A percentile compares a stretch with the other conserved stretches of the same genome.
Evolutionary conservation across 37 sponge, comb jelly and placozoan genomes (phyloP).

Genomic region (Crambe crambe): DNA sequence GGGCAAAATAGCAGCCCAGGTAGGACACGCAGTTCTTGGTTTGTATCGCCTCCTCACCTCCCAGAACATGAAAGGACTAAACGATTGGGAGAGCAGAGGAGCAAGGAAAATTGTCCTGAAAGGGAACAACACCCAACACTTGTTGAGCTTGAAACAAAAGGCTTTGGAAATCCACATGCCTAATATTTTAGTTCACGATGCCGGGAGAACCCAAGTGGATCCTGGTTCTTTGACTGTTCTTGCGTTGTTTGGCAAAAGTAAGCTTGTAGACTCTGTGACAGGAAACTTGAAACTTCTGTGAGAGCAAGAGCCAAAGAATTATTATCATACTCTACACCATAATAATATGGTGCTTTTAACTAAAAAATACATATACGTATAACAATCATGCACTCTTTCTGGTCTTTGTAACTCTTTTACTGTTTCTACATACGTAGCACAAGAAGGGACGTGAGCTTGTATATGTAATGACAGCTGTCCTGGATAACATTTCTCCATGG

Average conservation of each 20-base stretch:
- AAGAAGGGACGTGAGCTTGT: too few relatives aligned
- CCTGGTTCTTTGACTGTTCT: slow-evolving; percentile 81
- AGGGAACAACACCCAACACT: slow-evolving; percentile 43
- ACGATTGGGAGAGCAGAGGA: slow-evolving; percentile 59
- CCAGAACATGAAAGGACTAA: not conserved
- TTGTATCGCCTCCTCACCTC: slow-evolving; percentile 45
- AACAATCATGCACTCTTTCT: too few relatives aligned
- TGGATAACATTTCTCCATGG: too few relatives aligned
- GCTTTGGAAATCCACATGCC: slow-evolving; percentile 37
- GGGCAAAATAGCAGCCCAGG: slow-evolving; percentile 86
- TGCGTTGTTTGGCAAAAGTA: slow-evolving; percentile 68
- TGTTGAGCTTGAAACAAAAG: slow-evolving; percentile 41
- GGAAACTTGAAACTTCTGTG: slow-evolving; percentile 69
- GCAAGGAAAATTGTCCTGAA: slow-evolving; percentile 68
- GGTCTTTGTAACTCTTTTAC: too few relatives aligned
- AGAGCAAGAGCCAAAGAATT: not conserved
- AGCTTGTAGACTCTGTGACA: slow-evolving; percentile 52
- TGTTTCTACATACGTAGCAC: too few relatives aligned
- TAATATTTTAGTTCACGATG: slow-evolving; percentile 63
- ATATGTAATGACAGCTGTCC: too few relatives aligned
- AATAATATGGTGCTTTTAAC: too few relatives aligned
- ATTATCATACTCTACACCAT: not conserved
- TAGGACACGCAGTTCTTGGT: slow-evolving; percentile 80
- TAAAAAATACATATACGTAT: not conserved
- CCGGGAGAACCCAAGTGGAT: slow-evolving; percentile 77